Percentiles rank a stretch among this genome's conserved stretches.
Evolutionary conservation across 2,888 invertebrate species (phyloP).

Genomic region (Rhagonycha lutea): DNA sequence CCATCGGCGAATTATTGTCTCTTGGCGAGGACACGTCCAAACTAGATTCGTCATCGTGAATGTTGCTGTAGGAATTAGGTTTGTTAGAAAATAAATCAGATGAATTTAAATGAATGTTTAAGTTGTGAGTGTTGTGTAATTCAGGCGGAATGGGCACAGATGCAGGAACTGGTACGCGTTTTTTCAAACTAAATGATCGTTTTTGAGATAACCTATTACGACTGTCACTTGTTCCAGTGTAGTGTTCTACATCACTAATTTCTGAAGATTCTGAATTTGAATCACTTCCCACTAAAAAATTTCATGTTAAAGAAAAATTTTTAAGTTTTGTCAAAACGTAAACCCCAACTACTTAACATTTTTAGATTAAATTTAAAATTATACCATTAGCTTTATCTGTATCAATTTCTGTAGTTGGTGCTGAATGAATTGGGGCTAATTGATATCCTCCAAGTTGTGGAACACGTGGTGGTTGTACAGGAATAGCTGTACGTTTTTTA

Average conservation of each 20-base stretch:
- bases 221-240: slow-evolving; percentile 45
- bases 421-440: slow-evolving; percentile 49
- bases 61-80: slow-evolving; percentile 55
- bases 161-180: slow-evolving; percentile 46
- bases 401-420: slow-evolving; percentile 45
- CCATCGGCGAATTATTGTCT: slow-evolving; percentile 68
- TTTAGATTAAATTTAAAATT: not conserved
- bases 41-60: slow-evolving; percentile 69
- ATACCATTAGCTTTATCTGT: slow-evolving; percentile 49
- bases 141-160: slow-evolving; percentile 61
- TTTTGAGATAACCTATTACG: slow-evolving; percentile 52
- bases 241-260: slow-evolving; percentile 50
- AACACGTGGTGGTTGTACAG: slow-evolving; percentile 84
- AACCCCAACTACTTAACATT: not conserved
- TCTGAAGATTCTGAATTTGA: slow-evolving; percentile 55
- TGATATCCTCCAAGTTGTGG: slow-evolving; percentile 62
- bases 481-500: slow-evolving; percentile 77
- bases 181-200: slow-evolving; percentile 55
- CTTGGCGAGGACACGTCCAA: slow-evolving; percentile 68
- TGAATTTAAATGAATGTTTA: slow-evolving; percentile 52
- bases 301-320: not conserved
- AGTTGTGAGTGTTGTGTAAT: slow-evolving; percentile 58
- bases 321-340: not conserved
- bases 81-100: slow-evolving; percentile 52
- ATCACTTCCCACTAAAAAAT: slow-evolving; percentile 47